Conservation (phyloP, 1,140 invertebrate species). For the Adoxophyes honmai region DNA sequence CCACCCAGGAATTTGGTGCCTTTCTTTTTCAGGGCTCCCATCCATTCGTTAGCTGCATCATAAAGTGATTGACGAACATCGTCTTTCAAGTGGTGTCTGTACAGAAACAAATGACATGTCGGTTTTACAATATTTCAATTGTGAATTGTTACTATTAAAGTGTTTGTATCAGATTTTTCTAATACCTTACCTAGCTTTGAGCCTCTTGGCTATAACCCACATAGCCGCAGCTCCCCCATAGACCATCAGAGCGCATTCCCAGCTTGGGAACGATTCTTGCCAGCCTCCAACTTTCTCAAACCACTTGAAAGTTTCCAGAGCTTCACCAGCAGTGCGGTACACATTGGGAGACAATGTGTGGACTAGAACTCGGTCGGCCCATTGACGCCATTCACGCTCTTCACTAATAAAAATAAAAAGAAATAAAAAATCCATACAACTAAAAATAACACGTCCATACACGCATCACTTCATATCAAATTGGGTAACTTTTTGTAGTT, state of each 20-base stretch:
- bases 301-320: conserved; percentile 93
- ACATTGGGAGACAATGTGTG: conserved; percentile 98
- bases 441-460: too few species aligned
- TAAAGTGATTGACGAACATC: conserved; percentile 95
- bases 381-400: conserved; percentile 96
- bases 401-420: conserved; percentile 81
- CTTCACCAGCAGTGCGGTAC: conserved; percentile 91
- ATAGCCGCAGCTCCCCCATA: conserved; percentile 96
- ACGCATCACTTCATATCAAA: too few species aligned
- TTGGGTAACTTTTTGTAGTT: too few species aligned
- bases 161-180: too few species aligned
- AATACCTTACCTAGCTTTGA: conserved; percentile 86
- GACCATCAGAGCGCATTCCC: conserved; percentile 93
- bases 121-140: too few species aligned
- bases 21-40: conserved; percentile 82
- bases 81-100: conserved; percentile 88
- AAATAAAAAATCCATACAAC: too few species aligned
- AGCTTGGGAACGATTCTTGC: conserved; percentile 91
- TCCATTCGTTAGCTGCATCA: conserved; percentile 91
- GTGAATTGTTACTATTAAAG: too few species aligned
- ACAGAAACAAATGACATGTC: conserved; percentile 20
- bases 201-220: conserved; percentile 93
- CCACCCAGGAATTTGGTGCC: conserved; percentile 91
- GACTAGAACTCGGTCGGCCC: conserved; percentile 94
- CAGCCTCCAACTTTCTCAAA: conserved; percentile 95